A percentile compares a stretch with the other conserved stretches of the same genome.
phyloP scores from a whole-genome alignment of 2,797 vertebrate species.

The Labroides dimidiatus region DNA sequence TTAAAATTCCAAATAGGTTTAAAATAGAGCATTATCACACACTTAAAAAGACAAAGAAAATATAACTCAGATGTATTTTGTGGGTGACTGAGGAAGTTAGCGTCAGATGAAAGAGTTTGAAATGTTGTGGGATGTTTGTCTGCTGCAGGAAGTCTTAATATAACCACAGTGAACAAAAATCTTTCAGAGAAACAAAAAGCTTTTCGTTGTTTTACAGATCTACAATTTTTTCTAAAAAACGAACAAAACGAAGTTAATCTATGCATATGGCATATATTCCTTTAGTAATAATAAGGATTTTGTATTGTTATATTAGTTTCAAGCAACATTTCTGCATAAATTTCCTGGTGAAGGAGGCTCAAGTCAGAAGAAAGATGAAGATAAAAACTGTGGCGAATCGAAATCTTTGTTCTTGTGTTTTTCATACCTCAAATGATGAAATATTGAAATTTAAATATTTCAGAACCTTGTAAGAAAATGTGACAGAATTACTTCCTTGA shows the following conservation, averaged over 20 bases:
- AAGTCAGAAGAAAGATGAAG: slow-evolving; percentile 1
- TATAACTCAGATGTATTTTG: background rate
- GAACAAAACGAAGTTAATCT: too few relatives aligned
- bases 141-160: background rate
- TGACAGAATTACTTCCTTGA: background rate
- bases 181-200: too few relatives aligned
- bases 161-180: background rate
- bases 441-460: too few relatives aligned
- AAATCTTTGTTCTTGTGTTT: slow-evolving; percentile 20
- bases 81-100: background rate
- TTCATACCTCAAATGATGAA: background rate
- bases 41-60: background rate
- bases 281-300: slow-evolving; percentile 28
- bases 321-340: slow-evolving; percentile 21
- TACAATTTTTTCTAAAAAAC: too few relatives aligned
- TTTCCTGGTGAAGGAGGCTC: background rate
- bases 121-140: background rate
- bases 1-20: background rate
- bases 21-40: background rate
- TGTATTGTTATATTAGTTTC: too few relatives aligned
- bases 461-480: too few relatives aligned
- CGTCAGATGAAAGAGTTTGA: background rate
- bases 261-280: slow-evolving; percentile 19
- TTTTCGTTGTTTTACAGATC: too few relatives aligned
- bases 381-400: slow-evolving; percentile 7